These are phyloP conservation scores for Piscicola geometra DNA, from an alignment of 2,888 invertebrate species.

Conservation along the genomic window DNA sequence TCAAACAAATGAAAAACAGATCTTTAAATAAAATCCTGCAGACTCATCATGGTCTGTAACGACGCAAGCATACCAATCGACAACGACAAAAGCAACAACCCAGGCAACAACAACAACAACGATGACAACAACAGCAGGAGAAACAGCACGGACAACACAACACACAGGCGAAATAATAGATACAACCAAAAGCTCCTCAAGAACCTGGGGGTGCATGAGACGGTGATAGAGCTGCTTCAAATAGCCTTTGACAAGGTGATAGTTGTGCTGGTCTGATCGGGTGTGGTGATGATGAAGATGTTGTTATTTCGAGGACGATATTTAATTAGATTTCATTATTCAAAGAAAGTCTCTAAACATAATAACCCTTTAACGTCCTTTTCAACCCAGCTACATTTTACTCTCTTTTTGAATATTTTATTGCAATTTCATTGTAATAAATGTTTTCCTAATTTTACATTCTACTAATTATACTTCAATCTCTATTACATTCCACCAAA, in stretches of 20 bases:
- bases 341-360: too few relatives aligned
- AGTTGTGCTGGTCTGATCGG: too few relatives aligned
- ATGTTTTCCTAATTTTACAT: too few relatives aligned
- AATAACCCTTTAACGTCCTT: too few relatives aligned
- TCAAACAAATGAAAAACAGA: not conserved
- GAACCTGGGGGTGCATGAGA: constrained; percentile 28
- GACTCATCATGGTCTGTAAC: constrained; percentile 27
- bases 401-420: too few relatives aligned
- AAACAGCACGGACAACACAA: not conserved
- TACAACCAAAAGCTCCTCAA: constrained; percentile 29
- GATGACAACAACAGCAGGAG: not conserved
- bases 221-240: constrained; percentile 26
- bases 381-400: too few relatives aligned
- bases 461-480: too few relatives aligned
- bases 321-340: too few relatives aligned
- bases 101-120: not conserved
- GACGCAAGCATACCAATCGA: not conserved
- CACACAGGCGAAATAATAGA: not conserved
- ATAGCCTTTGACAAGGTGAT: constrained; percentile 25
- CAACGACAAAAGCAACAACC: not conserved
- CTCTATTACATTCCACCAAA: too few relatives aligned
- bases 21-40: not conserved
- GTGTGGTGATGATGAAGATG: too few relatives aligned
- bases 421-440: too few relatives aligned
- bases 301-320: too few relatives aligned